These are phyloP conservation scores for Cercopithecus neglectus DNA, from an alignment of 2,797 vertebrate species.

Conservation along the genomic window DNA sequence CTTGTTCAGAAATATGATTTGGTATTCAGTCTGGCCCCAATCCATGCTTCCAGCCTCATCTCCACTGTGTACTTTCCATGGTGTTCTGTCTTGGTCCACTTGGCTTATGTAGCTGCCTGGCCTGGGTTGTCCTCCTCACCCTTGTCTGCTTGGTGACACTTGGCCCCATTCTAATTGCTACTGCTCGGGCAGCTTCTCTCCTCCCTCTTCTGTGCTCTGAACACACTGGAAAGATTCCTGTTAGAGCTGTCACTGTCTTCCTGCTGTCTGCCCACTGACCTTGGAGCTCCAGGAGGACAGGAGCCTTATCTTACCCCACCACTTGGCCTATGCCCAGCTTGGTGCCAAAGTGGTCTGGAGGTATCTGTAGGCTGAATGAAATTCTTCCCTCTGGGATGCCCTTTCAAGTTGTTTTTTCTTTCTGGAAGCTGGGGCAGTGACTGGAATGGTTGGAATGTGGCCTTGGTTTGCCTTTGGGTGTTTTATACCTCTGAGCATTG, in stretches of 20 bases:
- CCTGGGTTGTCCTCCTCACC: not conserved
- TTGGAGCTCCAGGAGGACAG: not conserved
- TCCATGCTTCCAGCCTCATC: not conserved
- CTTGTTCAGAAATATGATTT: not conserved
- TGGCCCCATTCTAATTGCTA: not conserved
- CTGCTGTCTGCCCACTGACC: not conserved
- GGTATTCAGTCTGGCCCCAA: not conserved
- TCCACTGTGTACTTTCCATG: not conserved
- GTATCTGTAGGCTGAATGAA: not conserved
- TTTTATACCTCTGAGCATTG: not conserved
- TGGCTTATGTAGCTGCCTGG: not conserved
- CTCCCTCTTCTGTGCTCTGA: accelerated
- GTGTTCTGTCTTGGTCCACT: not conserved
- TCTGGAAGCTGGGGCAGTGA: not conserved
- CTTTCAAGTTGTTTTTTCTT: slow-evolving; percentile 29
- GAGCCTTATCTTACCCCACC: not conserved
- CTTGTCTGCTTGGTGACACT: too few species aligned
- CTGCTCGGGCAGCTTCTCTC: not conserved
- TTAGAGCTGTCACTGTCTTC: not conserved
- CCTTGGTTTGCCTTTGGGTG: not conserved
- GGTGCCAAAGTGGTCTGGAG: not conserved
- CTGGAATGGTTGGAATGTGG: slow-evolving; percentile 33
- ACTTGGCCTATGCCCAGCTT: not conserved
- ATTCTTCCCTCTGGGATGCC: not conserved
- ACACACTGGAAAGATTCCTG: not conserved